phyloP scores from a whole-genome alignment of 2,797 vertebrate genomes.

The Acrossocheilus wenchowensis region DNA sequence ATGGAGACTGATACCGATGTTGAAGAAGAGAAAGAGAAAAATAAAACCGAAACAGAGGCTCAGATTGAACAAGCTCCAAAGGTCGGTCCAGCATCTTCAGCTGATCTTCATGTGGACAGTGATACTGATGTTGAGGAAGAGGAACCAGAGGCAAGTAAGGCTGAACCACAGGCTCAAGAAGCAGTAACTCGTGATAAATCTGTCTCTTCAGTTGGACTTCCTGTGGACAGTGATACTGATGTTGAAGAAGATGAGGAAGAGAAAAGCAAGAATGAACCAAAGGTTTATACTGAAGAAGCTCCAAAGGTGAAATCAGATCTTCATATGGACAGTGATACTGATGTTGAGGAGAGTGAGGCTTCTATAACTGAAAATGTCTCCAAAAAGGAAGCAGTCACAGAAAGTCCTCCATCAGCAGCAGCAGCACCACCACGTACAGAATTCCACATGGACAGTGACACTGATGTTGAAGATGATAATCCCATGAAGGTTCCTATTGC shows the following conservation, averaged over 20 bases:
- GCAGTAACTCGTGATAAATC: not conserved
- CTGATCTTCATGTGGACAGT: conserved; percentile 72
- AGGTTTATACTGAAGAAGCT: not conserved
- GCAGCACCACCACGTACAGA: conserved; percentile 3
- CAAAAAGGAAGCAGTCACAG: conserved; percentile 22
- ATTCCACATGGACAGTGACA: conserved; percentile 76
- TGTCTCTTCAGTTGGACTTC: conserved; percentile 59
- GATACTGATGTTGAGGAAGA: conserved; percentile 80
- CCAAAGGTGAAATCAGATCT: conserved; percentile 47
- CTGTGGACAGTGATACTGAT: conserved; percentile 80
- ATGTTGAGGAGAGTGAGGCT: conserved; percentile 70
- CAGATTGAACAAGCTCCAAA: not conserved
- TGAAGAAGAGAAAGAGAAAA: conserved; percentile 58
- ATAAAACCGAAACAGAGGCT: not conserved
- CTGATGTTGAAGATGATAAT: conserved; percentile 75
- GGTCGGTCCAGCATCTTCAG: conserved; percentile 27
- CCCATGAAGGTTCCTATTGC: not conserved
- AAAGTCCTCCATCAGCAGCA: not conserved
- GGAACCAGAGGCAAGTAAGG: conserved; percentile 1
- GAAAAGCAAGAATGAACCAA: not conserved
- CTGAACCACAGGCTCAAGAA: not conserved
- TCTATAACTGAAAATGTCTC: not conserved
- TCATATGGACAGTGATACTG: conserved; percentile 79
- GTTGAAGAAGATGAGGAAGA: conserved; percentile 75
- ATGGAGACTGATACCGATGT: conserved; percentile 75